Percentiles rank a stretch among this genome's conserved stretches.
These are phyloP conservation scores for Phaethon lepturus DNA, from an alignment of 2,113 vertebrate genomes.

Conservation along the genomic window DNA sequence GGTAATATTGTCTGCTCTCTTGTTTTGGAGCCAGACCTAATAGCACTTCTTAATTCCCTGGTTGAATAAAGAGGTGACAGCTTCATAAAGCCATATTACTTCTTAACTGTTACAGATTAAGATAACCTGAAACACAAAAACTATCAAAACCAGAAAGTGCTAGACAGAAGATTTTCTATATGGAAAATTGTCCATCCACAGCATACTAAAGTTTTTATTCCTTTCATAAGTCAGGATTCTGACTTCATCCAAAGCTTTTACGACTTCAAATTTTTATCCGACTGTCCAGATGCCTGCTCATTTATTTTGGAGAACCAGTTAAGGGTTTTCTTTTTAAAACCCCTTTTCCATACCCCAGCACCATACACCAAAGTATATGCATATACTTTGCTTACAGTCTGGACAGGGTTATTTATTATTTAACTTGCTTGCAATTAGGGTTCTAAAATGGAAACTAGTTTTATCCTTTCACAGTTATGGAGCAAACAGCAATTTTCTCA, in stretches of 20 bases:
- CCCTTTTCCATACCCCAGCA: not conserved
- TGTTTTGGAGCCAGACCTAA: not conserved
- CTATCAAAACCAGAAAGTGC: not conserved
- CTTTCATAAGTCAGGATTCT: conserved; percentile 36
- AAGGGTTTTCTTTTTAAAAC: not conserved
- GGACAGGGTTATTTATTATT: not conserved
- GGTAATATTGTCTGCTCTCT: not conserved
- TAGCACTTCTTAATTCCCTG: not conserved
- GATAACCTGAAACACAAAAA: conserved; percentile 16
- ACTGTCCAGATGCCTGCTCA: not conserved
- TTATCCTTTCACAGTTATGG: not conserved
- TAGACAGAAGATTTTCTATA: conserved; percentile 5
- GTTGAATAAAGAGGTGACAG: not conserved
- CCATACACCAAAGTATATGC: not conserved
- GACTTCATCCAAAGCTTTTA: conserved; percentile 23
- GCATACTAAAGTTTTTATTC: conserved; percentile 58
- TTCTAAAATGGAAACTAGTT: not conserved
- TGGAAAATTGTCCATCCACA: conserved; percentile 26
- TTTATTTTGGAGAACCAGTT: not conserved
- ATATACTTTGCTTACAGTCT: not conserved
- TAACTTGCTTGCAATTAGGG: not conserved
- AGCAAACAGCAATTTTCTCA: not conserved
- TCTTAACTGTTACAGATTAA: conserved; percentile 20
- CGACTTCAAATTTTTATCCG: conserved; percentile 1
- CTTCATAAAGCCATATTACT: not conserved